Evolutionary conservation across 2,113 vertebrate species (phyloP).

Genomic region (Clarias gariepinus): DNA sequence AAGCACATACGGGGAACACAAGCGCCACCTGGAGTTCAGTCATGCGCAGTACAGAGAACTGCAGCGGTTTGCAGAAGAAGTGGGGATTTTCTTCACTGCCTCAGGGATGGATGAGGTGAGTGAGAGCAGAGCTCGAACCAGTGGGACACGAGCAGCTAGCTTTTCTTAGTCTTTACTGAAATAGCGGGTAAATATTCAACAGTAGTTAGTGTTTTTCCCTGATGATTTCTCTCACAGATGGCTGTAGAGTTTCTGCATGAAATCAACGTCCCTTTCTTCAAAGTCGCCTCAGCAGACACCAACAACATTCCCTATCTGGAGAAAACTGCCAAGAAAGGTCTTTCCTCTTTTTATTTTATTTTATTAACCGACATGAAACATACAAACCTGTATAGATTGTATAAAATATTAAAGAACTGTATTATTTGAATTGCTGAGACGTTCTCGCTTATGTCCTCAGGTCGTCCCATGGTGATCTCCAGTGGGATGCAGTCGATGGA

Average conservation of each 20-base stretch:
- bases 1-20: conserved; percentile 90
- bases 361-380: neutral
- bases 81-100: conserved; percentile 94
- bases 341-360: neutral
- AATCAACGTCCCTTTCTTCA: conserved; percentile 93
- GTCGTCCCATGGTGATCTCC: conserved; percentile 96
- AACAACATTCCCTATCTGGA: conserved; percentile 95
- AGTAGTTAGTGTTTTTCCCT: neutral
- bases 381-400: neutral
- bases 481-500: conserved; percentile 97
- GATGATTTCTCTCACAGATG: conserved; percentile 76
- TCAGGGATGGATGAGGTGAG: conserved; percentile 97
- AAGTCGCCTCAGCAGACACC: conserved; percentile 96
- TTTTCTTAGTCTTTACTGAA: too few species aligned
- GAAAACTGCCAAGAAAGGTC: conserved; percentile 93
- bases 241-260: conserved; percentile 95
- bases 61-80: conserved; percentile 83
- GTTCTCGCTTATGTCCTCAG: conserved; percentile 62
- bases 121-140: neutral
- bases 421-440: neutral
- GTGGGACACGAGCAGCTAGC: neutral
- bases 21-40: conserved; percentile 90
- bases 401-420: neutral
- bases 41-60: conserved; percentile 89
- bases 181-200: too few species aligned